Evolutionary conservation across 2,797 vertebrate species (phyloP).

Genomic region (Rhodeus uyekii): DNA sequence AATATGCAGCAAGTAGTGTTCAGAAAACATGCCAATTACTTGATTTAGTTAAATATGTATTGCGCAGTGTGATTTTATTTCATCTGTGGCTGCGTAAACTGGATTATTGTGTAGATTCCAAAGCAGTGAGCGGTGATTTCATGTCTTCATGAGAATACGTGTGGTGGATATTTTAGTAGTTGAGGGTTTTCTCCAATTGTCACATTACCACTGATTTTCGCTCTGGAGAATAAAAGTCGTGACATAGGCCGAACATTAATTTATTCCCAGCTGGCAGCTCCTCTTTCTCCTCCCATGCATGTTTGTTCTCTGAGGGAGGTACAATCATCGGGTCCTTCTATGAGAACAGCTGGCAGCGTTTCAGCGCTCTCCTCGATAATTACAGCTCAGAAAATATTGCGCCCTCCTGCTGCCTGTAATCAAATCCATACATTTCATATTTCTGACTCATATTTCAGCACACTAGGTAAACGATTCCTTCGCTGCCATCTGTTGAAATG

Average conservation of each 20-base stretch:
- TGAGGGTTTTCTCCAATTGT: background rate
- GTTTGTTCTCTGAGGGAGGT: slow-evolving; percentile 38
- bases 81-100: background rate
- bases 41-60: background rate
- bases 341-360: slow-evolving; percentile 26
- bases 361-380: slow-evolving; percentile 24
- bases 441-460: slow-evolving; percentile 1
- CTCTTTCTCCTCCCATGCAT: slow-evolving; percentile 1
- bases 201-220: background rate
- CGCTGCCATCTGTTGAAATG: slow-evolving; percentile 6
- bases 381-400: slow-evolving; percentile 30
- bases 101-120: background rate
- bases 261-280: slow-evolving; percentile 39
- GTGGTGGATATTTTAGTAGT: background rate
- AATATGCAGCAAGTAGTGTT: background rate
- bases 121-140: background rate
- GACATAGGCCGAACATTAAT: slow-evolving; percentile 11
- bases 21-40: background rate
- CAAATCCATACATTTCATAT: slow-evolving; percentile 31
- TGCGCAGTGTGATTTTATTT: background rate
- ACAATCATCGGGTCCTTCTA: slow-evolving; percentile 31
- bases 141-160: background rate
- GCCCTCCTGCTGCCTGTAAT: slow-evolving; percentile 13
- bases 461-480: slow-evolving; percentile 1
- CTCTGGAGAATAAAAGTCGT: slow-evolving; percentile 8